Conservation (phyloP, 2,113 vertebrate genomes). For the Lates calcarifer region DNA sequence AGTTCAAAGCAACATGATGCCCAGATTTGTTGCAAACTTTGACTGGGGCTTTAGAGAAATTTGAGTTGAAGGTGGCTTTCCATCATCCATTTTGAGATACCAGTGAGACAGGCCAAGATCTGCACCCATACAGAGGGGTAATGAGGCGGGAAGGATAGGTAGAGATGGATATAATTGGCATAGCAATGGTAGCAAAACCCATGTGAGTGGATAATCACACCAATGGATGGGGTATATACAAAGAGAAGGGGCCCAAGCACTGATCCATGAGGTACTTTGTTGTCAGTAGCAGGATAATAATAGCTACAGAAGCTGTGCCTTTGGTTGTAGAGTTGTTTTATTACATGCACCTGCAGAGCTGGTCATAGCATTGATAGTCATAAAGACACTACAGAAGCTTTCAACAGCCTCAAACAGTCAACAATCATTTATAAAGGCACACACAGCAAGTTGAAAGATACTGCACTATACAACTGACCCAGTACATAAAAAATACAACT, state of each 20-base stretch:
- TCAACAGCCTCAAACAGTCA: constrained; percentile 71
- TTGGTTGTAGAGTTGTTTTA: constrained; percentile 73
- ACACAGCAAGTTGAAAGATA: constrained; percentile 73
- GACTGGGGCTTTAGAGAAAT: background rate
- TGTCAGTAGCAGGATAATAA: background rate
- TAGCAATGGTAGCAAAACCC: background rate
- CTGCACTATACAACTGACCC: constrained; percentile 63
- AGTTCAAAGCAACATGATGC: too few species aligned
- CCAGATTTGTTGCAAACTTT: too few species aligned
- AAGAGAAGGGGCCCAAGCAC: background rate
- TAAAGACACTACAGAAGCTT: constrained; percentile 72
- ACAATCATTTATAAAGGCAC: constrained; percentile 77
- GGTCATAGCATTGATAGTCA: constrained; percentile 73
- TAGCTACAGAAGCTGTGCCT: background rate
- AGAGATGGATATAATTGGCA: background rate
- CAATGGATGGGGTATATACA: background rate
- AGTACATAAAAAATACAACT: constrained; percentile 68
- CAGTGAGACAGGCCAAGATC: background rate
- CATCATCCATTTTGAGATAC: background rate
- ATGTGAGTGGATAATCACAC: background rate
- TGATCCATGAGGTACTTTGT: background rate
- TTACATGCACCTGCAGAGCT: constrained; percentile 84
- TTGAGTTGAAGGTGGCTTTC: background rate
- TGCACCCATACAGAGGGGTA: background rate
- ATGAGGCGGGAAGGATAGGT: background rate